Percentiles rank a stretch among this genome's conserved stretches.
These are phyloP conservation scores for Centruroides vittatus DNA, from an alignment of 1,140 invertebrate genomes.

Conservation along the genomic window DNA sequence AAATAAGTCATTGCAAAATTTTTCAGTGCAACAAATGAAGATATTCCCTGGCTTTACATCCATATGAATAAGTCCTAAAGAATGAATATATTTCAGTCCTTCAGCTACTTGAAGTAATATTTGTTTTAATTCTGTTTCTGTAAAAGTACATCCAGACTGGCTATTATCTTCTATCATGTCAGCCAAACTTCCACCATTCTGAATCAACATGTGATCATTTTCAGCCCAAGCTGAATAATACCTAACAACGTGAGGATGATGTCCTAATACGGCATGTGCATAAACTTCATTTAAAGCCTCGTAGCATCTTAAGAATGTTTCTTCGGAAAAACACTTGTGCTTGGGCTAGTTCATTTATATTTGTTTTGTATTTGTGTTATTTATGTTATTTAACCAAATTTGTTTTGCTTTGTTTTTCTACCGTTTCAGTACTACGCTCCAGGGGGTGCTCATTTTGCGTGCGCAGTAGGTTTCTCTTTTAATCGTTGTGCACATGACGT, in stretches of 20 bases:
- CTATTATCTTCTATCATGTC: slow-evolving; percentile 40
- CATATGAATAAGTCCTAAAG: slow-evolving; percentile 72
- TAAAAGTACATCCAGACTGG: slow-evolving; percentile 30
- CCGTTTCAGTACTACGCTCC: too few relatives aligned
- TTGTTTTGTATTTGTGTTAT: too few relatives aligned
- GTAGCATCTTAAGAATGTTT: too few relatives aligned
- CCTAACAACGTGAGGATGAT: slow-evolving; percentile 75
- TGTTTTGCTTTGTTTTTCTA: too few relatives aligned
- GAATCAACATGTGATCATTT: slow-evolving; percentile 81
- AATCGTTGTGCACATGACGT: too few relatives aligned
- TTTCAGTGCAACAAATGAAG: too few relatives aligned
- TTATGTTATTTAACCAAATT: too few relatives aligned
- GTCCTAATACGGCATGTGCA: slow-evolving; percentile 74
- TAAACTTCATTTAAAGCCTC: slow-evolving; percentile 66
- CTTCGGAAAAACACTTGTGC: too few relatives aligned
- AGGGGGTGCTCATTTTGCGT: too few relatives aligned
- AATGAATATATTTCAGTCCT: slow-evolving; percentile 66
- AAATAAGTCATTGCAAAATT: too few relatives aligned
- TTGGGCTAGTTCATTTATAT: too few relatives aligned
- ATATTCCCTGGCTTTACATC: slow-evolving; percentile 67
- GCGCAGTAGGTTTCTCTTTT: too few relatives aligned
- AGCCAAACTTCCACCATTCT: slow-evolving; percentile 70
- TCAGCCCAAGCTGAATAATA: slow-evolving; percentile 91
- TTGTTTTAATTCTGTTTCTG: slow-evolving; percentile 43
- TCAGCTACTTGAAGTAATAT: slow-evolving; percentile 56